Percentiles rank a stretch among this genome's conserved stretches.
Conservation (phyloP, 92 coral and sea anemone genomes). For the Plumapathes pennacea region DNA sequence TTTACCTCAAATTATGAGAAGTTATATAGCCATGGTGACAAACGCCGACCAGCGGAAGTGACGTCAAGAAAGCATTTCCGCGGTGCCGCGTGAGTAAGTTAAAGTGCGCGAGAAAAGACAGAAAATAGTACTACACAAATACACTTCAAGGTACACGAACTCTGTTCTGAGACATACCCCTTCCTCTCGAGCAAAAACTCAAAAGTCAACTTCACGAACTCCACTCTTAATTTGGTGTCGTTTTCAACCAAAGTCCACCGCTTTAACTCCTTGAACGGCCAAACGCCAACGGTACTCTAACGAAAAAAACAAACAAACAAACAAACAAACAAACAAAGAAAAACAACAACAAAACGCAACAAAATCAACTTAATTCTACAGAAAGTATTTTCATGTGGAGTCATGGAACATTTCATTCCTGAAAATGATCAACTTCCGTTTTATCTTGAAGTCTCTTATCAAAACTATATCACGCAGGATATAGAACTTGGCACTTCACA, state of each 20-base stretch:
- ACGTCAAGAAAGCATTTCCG: too few relatives aligned
- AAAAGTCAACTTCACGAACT: slow-evolving; percentile 45
- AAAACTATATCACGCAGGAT: too few relatives aligned
- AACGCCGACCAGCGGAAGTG: too few relatives aligned
- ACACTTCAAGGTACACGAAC: too few relatives aligned
- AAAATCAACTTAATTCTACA: neutral
- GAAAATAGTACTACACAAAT: neutral
- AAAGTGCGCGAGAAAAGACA: neutral
- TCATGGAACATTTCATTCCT: neutral
- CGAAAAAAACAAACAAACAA: neutral
- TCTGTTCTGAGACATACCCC: slow-evolving; percentile 40
- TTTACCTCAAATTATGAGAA: too few relatives aligned
- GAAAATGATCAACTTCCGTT: too few relatives aligned
- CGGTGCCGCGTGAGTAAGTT: too few relatives aligned
- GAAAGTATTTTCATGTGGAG: neutral
- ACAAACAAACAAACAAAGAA: too few relatives aligned
- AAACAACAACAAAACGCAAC: too few relatives aligned
- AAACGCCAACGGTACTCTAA: slow-evolving; percentile 60
- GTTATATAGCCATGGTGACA: too few relatives aligned
- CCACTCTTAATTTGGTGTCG: slow-evolving; percentile 61
- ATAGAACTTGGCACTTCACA: too few relatives aligned
- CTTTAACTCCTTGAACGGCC: slow-evolving; percentile 81
- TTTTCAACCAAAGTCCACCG: slow-evolving; percentile 65
- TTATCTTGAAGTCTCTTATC: too few relatives aligned
- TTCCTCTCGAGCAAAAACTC: slow-evolving; percentile 76